These are phyloP conservation scores for Cossypha caffra DNA, from an alignment of 2,797 vertebrate species.

Conservation along the genomic window DNA sequence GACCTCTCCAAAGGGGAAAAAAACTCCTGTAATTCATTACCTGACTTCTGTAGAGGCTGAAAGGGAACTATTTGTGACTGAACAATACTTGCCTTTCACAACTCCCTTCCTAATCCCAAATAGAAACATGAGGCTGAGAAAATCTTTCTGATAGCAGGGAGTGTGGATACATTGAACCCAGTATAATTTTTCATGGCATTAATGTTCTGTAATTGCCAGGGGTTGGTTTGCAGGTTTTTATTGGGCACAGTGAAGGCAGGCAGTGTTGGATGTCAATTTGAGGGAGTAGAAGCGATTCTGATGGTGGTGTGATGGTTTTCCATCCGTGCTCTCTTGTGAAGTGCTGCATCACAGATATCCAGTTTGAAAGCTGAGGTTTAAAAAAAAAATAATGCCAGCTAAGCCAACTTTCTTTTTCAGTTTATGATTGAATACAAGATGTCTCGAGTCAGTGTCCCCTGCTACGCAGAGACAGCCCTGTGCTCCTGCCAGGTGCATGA, in stretches of 20 bases:
- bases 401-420: not conserved
- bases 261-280: not conserved
- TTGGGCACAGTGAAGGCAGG: not conserved
- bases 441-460: not conserved
- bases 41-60: constrained; percentile 20
- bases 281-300: not conserved
- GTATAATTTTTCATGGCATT: not conserved
- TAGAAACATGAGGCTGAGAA: constrained; percentile 44
- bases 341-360: not conserved
- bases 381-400: not conserved
- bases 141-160: constrained; percentile 1
- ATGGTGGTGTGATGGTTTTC: not conserved
- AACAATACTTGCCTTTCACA: constrained; percentile 49
- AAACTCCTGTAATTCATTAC: constrained; percentile 19
- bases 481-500: not conserved
- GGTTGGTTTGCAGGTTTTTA: not conserved
- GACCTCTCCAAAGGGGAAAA: constrained; percentile 23
- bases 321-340: not conserved
- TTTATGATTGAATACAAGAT: not conserved
- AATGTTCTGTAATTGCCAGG: not conserved
- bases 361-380: not conserved
- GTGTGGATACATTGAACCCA: not conserved
- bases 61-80: not conserved
- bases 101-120: not conserved
- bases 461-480: not conserved